phyloP scores from a whole-genome alignment of 2,113 vertebrate genomes.

The Asarcornis scutulata region DNA sequence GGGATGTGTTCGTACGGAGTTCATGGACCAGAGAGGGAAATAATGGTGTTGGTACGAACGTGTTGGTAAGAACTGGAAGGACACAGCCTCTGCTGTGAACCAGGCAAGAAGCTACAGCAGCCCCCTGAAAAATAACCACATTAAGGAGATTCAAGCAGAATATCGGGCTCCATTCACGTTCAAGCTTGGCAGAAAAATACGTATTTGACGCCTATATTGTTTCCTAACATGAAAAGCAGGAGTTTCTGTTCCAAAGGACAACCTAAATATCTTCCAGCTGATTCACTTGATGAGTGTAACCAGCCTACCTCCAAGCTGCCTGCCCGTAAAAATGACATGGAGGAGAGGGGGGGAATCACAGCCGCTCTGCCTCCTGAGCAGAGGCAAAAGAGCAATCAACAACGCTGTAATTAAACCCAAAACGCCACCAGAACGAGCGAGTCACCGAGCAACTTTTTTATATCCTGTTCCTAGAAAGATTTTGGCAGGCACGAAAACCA shows the following conservation, averaged over 20 bases:
- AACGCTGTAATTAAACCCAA: background rate
- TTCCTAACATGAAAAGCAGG: background rate
- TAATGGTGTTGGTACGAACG: background rate
- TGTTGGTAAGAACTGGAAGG: background rate
- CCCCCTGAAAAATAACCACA: background rate
- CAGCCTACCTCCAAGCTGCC: background rate
- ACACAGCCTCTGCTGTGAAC: background rate
- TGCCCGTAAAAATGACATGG: fast-evolving
- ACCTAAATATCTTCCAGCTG: background rate
- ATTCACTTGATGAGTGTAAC: background rate
- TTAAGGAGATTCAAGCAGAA: background rate
- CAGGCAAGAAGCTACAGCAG: background rate
- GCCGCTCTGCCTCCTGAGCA: background rate
- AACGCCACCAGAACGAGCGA: constrained; percentile 43
- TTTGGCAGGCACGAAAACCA: constrained; percentile 39
- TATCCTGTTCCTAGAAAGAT: constrained; percentile 63
- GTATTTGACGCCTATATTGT: background rate
- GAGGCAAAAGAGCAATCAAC: constrained; percentile 50
- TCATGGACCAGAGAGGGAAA: background rate
- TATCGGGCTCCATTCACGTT: background rate
- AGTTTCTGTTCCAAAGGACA: background rate
- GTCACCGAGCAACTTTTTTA: constrained; percentile 25
- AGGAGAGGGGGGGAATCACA: background rate
- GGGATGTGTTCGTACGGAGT: background rate
- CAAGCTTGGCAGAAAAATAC: background rate